These are phyloP conservation scores for Drosophila bunnanda DNA, from an alignment of 2,888 invertebrate genomes.

Conservation along the genomic window DNA sequence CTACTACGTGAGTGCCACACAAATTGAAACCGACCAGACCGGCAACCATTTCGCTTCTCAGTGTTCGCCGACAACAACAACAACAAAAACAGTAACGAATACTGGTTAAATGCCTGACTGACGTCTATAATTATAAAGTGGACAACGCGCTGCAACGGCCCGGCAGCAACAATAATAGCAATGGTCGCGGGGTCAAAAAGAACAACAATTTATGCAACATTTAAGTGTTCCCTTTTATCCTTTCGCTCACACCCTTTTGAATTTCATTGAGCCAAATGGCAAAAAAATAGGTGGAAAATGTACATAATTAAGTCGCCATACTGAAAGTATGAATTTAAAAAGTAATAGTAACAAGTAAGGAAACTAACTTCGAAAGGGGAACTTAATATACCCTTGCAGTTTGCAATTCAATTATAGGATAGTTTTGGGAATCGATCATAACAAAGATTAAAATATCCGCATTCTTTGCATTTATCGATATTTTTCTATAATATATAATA, in stretches of 20 bases:
- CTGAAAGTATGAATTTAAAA: conserved; percentile 61
- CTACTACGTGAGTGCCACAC: conserved; percentile 65
- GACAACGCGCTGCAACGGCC: conserved; percentile 45
- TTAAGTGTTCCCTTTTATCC: conserved; percentile 45
- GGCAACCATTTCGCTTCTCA: conserved; percentile 56
- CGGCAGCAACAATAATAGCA: conserved; percentile 35
- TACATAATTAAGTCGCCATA: conserved; percentile 72
- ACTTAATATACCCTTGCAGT: too few species aligned
- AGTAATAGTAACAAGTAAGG: too few species aligned
- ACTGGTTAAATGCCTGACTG: conserved; percentile 79
- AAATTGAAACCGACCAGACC: conserved; percentile 72
- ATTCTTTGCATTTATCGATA: too few species aligned
- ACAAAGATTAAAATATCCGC: too few species aligned
- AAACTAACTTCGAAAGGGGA: too few species aligned
- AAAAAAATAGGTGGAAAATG: conserved; percentile 70
- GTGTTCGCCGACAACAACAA: conserved; percentile 25
- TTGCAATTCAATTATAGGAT: too few species aligned
- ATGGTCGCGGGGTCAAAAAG: conserved; percentile 35
- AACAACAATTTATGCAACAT: conserved; percentile 58
- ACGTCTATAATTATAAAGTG: conserved; percentile 79
- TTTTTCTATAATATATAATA: too few species aligned
- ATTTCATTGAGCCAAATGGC: conserved; percentile 6
- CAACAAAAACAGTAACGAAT: conserved; percentile 49
- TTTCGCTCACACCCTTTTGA: conserved; percentile 8
- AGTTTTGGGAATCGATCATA: too few species aligned